Base-by-base conservation (phyloP, 2,888 invertebrate genomes). In the Drymonia ruficornis region DNA sequence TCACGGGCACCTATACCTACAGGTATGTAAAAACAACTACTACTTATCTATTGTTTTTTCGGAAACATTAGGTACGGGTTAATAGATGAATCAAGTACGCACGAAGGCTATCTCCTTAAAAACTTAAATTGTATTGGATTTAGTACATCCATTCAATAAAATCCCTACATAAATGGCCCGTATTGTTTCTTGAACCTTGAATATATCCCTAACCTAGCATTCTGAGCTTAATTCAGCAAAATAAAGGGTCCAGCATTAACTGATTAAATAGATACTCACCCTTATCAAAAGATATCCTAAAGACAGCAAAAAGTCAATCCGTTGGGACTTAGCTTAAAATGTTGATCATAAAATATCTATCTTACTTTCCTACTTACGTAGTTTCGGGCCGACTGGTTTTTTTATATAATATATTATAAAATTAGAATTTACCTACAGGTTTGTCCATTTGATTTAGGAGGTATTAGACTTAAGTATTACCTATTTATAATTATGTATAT, bases 221-320 rank as follows among this genome's bases (percentile, higher is more conserved):
- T 65, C 69, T 62, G 67, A 61, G 51, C 65, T 62, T 62, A 66
- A 71, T 72, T 74, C 72, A 69, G 71, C 71, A 70, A 72, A 74
- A 74, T 74, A 74, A 72, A 72, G 72, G 78, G 74, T 69, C 70
- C 54, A 62, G 70, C 72, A 75, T 70, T 67, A 70, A 65, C 67
- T 78, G 78, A 77, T 78, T 76, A 80, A 72, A 72, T 68, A 67
- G 71, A 71, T 72, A 72, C 71, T 76, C 77, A 76, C 78, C 80
- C 80, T 78, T 73, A 67, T 79, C 79, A 80, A 76, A 71, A 66
- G 60, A 66, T 63, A 59, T 53, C 63, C 60, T 65, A 66, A 69
- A 77, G 74, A 78, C 74, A 75, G 77, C 74, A 78, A 76, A 80
- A 80, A 72, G 73, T 67, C 67, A 61, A 64, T 69, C 72, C 67